Percentiles rank a stretch among this genome's conserved stretches.
Conservation (phyloP, 2,797 vertebrate genomes). For the Phrynocephalus guinanensis region DNA sequence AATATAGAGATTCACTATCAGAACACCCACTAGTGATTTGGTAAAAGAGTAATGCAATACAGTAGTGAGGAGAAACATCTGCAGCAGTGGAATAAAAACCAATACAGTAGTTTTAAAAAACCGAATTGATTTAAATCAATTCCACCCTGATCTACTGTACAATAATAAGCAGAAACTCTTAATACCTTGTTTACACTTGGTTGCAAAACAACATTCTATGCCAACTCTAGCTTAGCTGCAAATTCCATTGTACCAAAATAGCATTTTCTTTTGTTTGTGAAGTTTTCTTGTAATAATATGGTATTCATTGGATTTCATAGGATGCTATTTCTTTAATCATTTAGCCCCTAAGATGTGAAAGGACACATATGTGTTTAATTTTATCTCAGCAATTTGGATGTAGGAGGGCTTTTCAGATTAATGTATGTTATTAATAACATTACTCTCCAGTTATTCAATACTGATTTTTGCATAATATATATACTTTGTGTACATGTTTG, state of each 20-base stretch:
- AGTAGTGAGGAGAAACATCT: too few species aligned
- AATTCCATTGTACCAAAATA: neutral
- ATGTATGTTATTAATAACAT: neutral
- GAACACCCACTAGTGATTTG: neutral
- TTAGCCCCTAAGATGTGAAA: neutral
- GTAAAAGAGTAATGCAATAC: too few species aligned
- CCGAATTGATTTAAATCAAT: too few species aligned
- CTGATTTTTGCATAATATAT: neutral
- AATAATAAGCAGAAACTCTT: neutral
- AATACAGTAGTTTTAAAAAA: too few species aligned
- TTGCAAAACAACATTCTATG: neutral
- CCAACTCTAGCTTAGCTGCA: neutral
- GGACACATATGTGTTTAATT: neutral
- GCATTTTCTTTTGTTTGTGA: neutral
- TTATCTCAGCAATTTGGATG: neutral
- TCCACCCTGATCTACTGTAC: too few species aligned
- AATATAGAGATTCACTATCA: neutral
- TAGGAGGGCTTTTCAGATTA: neutral
- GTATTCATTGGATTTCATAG: neutral
- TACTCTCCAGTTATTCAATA: neutral
- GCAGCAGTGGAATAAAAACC: too few species aligned
- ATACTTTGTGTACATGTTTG: neutral
- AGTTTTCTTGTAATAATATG: neutral
- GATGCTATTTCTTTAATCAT: neutral
- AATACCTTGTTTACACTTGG: neutral